A percentile compares a stretch with the other conserved stretches of the same genome.
These are phyloP conservation scores for Hyles vespertilio DNA, from an alignment of 1,140 invertebrate species.

Conservation along the genomic window DNA sequence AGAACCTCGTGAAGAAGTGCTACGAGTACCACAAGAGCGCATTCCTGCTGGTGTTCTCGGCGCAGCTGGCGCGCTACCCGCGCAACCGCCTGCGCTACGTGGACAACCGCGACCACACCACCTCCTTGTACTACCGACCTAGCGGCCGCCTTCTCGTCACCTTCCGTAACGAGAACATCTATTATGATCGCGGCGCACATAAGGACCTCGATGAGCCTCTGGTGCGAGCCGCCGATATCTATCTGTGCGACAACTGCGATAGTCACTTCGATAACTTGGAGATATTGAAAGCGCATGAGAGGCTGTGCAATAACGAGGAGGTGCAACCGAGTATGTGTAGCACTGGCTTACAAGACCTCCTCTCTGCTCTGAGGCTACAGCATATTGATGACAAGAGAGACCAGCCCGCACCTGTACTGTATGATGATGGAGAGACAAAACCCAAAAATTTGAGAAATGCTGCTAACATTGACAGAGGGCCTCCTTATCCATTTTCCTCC, in stretches of 20 bases:
- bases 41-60: conserved; percentile 83
- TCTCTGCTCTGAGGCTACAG: conserved; percentile 54
- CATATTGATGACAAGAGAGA: conserved; percentile 25
- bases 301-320: conserved; percentile 61
- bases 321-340: conserved; percentile 33
- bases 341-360: conserved; percentile 53
- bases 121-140: conserved; percentile 80
- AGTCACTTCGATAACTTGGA: conserved; percentile 72
- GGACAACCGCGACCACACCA: conserved; percentile 84
- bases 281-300: conserved; percentile 60
- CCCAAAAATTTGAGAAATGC: conserved; percentile 46
- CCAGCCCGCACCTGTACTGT: conserved; percentile 15
- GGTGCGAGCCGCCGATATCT: conserved; percentile 78
- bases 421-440: conserved; percentile 33
- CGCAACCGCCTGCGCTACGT: conserved; percentile 80
- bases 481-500: conserved; percentile 72
- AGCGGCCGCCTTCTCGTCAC: conserved; percentile 82
- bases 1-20: conserved; percentile 81
- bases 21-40: conserved; percentile 84
- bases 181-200: conserved; percentile 72
- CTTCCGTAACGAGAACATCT: conserved; percentile 85
- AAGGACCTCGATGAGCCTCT: conserved; percentile 27
- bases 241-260: conserved; percentile 85
- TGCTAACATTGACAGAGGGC: conserved; percentile 56
- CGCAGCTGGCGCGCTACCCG: conserved; percentile 80